Base-by-base conservation (phyloP, 2,888 invertebrate species). In the Drosophila macrospina region DNA sequence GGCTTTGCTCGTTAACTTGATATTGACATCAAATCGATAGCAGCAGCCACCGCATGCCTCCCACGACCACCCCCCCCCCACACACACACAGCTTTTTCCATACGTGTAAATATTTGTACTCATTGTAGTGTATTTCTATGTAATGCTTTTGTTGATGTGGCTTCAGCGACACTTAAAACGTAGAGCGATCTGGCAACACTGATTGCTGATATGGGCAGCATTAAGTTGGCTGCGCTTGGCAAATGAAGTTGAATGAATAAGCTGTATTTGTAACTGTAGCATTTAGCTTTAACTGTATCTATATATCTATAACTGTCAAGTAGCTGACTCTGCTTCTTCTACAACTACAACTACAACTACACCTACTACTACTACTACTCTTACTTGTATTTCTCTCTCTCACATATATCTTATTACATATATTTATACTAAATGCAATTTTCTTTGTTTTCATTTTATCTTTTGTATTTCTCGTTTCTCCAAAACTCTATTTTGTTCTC, bases 121-220 rank as follows among this genome's bases (percentile, higher is more conserved):
- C 16, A 2, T 50, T 50, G 39, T 16, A 13, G 3, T 24, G 15
- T 28, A 2, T 3, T 24, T 34, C 11, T 26, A 8, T 52, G 39
- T 13, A 0, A 37, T 11, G 15, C 13, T n/a, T 15, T 30, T n/a
- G 7, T 36, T n/a, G 36, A 3, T 28, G 26, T 30, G 30, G 13
- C 26, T 16, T 39, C 26, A 24, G 24, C 42, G n/a, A 0, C 11
- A 7, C 42, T 37, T 15, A 37, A 8, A 15, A 30, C 15, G 10
- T 45, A 7, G 2, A 36, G 37, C 15, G 69, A 60, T 55, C 55
- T 69, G 76, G 51, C 76, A 75, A 47, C 70, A 20, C 50, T 54
- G 4, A 7, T 8, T 15, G 11, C 28, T 10, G n/a, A 2, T 10
- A 34, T 24, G 15, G 0, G 13, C 24, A 16, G 47, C 34, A 24